phyloP scores from a whole-genome alignment of 2,797 vertebrate genomes.

The Balearica regulorum region DNA sequence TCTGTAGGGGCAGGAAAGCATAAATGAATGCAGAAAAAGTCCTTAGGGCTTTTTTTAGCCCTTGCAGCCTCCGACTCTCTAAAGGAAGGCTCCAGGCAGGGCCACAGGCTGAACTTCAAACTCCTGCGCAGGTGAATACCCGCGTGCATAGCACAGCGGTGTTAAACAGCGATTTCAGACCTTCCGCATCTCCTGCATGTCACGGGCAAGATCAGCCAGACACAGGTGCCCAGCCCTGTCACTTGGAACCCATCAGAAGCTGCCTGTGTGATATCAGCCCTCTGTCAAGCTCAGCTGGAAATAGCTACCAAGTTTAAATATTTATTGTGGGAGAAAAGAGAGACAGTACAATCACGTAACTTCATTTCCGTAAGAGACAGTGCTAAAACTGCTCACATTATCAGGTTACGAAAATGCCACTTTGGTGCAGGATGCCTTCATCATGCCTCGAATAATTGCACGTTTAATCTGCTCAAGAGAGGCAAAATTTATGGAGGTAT shows the following conservation, averaged over 20 bases:
- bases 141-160: fast-evolving
- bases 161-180: neutral
- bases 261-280: neutral
- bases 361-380: neutral
- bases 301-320: neutral
- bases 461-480: neutral
- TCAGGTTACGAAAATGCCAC: neutral
- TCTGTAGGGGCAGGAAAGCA: neutral
- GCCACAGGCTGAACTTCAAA: neutral
- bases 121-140: neutral
- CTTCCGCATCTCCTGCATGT: neutral
- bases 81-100: neutral
- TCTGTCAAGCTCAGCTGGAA: neutral
- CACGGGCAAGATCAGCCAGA: neutral
- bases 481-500: slow-evolving; percentile 34
- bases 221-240: neutral
- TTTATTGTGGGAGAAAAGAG: neutral
- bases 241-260: neutral
- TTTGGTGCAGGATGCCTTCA: neutral
- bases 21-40: neutral
- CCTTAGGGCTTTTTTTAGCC: neutral
- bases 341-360: neutral
- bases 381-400: neutral
- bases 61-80: neutral
- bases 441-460: neutral